A percentile compares a stretch with the other conserved stretches of the same genome.
These are phyloP conservation scores for Drepanosiphum platanoidis DNA, from an alignment of 2,888 invertebrate species.

Conservation along the genomic window DNA sequence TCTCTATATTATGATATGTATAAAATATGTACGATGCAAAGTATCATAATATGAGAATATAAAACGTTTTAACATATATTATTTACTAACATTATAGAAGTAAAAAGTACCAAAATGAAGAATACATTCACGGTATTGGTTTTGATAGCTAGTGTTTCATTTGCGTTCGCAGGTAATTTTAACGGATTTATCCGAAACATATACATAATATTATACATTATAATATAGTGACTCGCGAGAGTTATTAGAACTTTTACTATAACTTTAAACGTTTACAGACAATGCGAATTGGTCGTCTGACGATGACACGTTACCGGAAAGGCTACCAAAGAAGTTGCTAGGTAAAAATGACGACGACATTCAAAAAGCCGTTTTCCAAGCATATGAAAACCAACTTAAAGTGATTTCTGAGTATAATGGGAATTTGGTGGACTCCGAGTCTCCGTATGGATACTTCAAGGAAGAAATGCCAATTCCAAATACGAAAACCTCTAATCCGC, in stretches of 20 bases:
- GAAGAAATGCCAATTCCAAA: conserved; percentile 55
- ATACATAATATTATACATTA: not conserved
- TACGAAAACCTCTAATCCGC: conserved; percentile 22
- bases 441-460: conserved; percentile 31
- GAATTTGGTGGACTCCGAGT: conserved; percentile 40
- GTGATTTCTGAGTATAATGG: conserved; percentile 44
- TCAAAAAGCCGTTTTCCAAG: conserved; percentile 50
- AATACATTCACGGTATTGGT: not conserved
- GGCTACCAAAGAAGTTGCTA: conserved; percentile 36
- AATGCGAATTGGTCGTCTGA: conserved; percentile 47
- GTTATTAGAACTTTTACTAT: not conserved
- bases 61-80: not conserved
- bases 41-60: too few species aligned
- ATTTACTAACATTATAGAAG: not conserved
- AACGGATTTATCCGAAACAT: not conserved
- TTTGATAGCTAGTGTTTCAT: conserved; percentile 9
- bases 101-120: not conserved
- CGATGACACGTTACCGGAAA: conserved; percentile 44
- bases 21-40: not conserved
- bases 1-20: not conserved
- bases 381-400: conserved; percentile 41
- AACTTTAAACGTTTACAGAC: conserved; percentile 11
- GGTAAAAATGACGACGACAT: conserved; percentile 45
- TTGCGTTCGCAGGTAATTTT: conserved; percentile 36
- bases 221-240: too few species aligned